Conservation (phyloP, 2,888 invertebrate species). For the Disparrhopalites patrizii region DNA sequence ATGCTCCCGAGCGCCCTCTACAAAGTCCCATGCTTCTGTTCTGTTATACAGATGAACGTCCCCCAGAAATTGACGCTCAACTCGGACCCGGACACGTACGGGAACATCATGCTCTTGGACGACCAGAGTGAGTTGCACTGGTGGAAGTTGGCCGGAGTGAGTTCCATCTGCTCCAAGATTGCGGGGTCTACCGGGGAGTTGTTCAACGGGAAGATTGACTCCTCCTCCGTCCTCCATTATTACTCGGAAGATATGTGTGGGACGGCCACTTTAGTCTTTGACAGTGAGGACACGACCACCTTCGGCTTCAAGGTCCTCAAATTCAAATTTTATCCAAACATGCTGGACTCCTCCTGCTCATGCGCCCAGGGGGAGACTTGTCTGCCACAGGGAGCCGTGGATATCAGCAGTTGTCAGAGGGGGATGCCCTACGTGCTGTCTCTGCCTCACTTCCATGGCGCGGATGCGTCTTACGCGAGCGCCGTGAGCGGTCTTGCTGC, state of each 20-base stretch:
- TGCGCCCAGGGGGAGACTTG: background rate
- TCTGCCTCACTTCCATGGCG: background rate
- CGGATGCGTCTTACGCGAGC: background rate
- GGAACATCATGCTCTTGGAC: slow-evolving; percentile 2
- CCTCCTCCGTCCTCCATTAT: background rate
- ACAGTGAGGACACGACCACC: background rate
- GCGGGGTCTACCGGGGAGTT: background rate
- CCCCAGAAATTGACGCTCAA: background rate
- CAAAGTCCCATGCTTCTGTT: no score
- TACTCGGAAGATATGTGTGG: background rate
- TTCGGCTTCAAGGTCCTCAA: slow-evolving; percentile 4
- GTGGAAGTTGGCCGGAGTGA: background rate
- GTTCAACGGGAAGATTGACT: background rate
- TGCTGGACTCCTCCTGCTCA: background rate
- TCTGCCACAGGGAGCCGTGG: background rate
- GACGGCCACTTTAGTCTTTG: background rate
- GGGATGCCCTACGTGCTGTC: background rate
- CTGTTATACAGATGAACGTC: background rate
- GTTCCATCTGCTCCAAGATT: background rate
- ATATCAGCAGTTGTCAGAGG: background rate
- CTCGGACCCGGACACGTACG: background rate
- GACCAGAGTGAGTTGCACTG: background rate
- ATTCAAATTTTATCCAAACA: background rate
- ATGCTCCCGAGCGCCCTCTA: no score
- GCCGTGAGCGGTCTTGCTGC: background rate